A percentile compares a stretch with the other conserved stretches of the same genome.
phyloP scores from a whole-genome alignment of 2,797 vertebrate genomes.

The Cynopterus sphinx region DNA sequence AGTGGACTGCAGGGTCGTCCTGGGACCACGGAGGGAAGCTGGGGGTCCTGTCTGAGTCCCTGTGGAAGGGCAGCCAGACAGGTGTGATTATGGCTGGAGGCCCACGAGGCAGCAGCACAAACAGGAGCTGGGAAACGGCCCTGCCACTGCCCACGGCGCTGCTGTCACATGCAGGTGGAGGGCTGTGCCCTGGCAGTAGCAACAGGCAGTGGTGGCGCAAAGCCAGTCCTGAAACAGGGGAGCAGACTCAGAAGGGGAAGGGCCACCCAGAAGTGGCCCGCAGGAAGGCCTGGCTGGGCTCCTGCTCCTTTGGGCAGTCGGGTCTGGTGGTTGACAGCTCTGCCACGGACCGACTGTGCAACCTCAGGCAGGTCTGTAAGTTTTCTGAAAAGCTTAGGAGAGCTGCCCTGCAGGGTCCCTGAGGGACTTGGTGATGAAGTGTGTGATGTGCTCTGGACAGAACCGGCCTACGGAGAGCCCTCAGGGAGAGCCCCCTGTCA shows the following conservation, averaged over 20 bases:
- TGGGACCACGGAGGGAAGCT: not conserved
- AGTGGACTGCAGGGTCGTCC: not conserved
- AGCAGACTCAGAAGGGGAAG: not conserved
- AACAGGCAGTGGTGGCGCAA: not conserved
- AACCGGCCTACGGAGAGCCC: not conserved
- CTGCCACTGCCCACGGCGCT: rapidly evolving
- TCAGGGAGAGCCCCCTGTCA: not conserved
- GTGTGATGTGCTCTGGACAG: not conserved
- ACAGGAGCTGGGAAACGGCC: not conserved
- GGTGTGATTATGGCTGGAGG: not conserved
- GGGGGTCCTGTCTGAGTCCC: not conserved
- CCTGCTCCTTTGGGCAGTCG: not conserved
- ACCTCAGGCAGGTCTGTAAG: not conserved
- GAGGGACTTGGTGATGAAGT: not conserved
- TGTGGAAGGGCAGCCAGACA: not conserved
- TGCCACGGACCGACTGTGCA: not conserved
- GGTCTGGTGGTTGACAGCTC: not conserved
- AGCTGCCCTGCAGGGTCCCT: not conserved
- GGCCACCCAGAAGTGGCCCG: not conserved
- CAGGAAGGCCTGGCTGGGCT: not conserved
- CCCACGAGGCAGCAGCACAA: not conserved
- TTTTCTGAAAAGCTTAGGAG: not conserved
- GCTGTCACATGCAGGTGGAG: not conserved
- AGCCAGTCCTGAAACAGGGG: not conserved
- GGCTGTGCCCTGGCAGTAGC: not conserved